Conservation (phyloP, 2,797 vertebrate genomes). For the Chiloscyllium punctatum region DNA sequence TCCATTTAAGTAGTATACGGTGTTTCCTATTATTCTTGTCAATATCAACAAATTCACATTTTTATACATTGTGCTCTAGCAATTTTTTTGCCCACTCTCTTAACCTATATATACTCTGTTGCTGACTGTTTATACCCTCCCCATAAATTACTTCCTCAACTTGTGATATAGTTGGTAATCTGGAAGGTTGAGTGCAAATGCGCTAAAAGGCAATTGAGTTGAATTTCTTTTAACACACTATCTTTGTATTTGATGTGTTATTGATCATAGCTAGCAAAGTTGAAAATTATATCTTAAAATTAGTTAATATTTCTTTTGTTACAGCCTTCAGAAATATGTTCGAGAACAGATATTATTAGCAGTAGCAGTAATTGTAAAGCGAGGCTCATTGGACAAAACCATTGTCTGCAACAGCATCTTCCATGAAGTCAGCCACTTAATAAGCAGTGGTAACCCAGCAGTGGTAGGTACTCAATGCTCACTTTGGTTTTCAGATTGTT, state of each 20-base stretch:
- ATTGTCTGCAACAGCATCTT: conserved; percentile 97
- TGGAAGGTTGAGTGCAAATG: background rate
- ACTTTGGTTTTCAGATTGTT: background rate
- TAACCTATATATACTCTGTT: no score
- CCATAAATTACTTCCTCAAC: no score
- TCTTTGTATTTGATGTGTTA: background rate
- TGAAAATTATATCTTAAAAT: background rate
- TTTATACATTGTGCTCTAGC: no score
- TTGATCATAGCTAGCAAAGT: background rate
- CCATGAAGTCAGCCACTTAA: conserved; percentile 92
- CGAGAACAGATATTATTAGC: conserved; percentile 96
- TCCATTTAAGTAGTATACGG: no score
- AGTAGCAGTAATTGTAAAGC: conserved; percentile 92
- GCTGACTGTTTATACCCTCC: no score
- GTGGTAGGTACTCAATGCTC: conserved; percentile 69
- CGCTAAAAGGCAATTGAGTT: background rate
- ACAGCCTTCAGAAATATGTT: conserved; percentile 93
- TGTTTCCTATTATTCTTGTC: no score
- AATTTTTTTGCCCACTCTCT: no score
- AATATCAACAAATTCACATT: no score
- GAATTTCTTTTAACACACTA: background rate
- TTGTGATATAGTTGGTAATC: background rate
- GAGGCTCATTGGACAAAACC: conserved; percentile 92
- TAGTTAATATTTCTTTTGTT: conserved; percentile 40
- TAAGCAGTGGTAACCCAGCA: conserved; percentile 91